Base-by-base conservation (phyloP, 2,888 invertebrate species). In the Hypolimnas misippus region DNA sequence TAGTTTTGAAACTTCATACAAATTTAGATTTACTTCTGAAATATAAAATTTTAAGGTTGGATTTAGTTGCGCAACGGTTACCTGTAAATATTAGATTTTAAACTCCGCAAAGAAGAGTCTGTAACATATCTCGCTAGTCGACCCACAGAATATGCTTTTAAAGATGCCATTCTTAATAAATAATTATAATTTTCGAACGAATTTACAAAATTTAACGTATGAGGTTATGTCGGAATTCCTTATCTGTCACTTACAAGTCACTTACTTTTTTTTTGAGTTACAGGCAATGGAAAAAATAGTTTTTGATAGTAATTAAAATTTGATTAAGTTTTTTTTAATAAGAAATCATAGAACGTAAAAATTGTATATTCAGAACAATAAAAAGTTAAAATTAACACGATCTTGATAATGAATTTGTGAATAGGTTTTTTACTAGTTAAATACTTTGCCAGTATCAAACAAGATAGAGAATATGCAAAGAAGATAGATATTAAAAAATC, bases 31-130 rank as follows among this genome's bases (percentile, higher is more conserved):
- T 42, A 5, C 4, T 6, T 17, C 17, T 17, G 17, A 42, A 17
- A 42, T 42, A 42, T 29, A 14, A 2, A 19, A 44, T 60, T 70
- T 77, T 70, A 68, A 77, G 78, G 80, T 81, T 82, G 81, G 76
- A 64, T 67, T 72, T 67, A 73, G 79, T 92, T 92, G 91, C 91
- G 91, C 91, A 92, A 91, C 79, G 64, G 52, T 85, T 88, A 93
- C 94, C 93, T 92, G 80, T 84, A 84, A 42, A 89, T 67, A 78
- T 85, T 87, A 16, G 80, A 79, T 65, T 87, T 85, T 65, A 89
- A 74, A 58, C 81, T 84, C 71, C 86, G 83, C 66, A 89, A 76
- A 56, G 93, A 84, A 25, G 88, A 87, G 67, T 93, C 93, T 60
- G 91, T 82, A 19, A 92, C 73, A 63, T 90, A 84, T 83, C 86